Evolutionary conservation across 2,113 vertebrate genomes (phyloP).

Genomic region (Sarotherodon lohbergeri): DNA sequence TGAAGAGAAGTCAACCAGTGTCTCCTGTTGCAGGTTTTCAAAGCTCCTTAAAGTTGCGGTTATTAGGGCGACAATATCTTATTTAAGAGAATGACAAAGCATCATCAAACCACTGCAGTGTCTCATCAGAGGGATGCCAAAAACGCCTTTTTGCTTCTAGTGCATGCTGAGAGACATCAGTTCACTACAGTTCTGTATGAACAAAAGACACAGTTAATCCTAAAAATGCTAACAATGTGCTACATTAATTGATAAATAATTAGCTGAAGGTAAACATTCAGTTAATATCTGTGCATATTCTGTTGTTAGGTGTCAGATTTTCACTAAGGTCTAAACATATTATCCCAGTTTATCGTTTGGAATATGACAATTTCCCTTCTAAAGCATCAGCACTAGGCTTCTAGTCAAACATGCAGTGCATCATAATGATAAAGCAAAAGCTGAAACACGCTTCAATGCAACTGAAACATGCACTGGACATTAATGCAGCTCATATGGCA

Average conservation of each 20-base stretch:
- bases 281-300: not conserved
- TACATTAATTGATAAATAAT: not conserved
- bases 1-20: constrained; percentile 46
- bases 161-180: not conserved
- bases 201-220: not conserved
- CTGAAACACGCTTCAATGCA: not conserved
- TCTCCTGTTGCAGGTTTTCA: constrained; percentile 28
- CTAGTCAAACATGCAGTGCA: not conserved
- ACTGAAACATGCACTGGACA: not conserved
- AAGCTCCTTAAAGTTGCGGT: not conserved
- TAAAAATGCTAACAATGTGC: not conserved
- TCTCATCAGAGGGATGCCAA: not conserved
- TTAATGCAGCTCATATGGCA: not conserved
- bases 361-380: not conserved
- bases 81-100: not conserved
- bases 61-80: not conserved
- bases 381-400: not conserved
- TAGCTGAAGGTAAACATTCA: not conserved
- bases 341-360: not conserved
- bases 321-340: not conserved
- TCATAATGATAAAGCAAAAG: not conserved
- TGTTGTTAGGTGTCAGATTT: not conserved
- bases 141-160: not conserved
- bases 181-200: not conserved
- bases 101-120: not conserved